Evolutionary conservation across 2,797 vertebrate species (phyloP).

Genomic region (Ceyx erithaca): DNA sequence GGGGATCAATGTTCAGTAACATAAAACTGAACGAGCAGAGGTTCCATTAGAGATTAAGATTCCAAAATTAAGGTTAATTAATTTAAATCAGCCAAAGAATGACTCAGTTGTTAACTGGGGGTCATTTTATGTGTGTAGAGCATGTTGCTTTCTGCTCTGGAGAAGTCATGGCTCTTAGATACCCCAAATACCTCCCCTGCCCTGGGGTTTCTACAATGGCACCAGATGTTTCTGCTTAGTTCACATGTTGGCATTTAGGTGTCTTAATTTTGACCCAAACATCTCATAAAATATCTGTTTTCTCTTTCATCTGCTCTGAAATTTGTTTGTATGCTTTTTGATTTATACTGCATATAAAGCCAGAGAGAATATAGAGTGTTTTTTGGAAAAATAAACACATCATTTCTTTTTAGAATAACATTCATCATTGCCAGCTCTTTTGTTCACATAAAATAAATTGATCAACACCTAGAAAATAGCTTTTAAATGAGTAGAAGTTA

Average conservation of each 20-base stretch:
- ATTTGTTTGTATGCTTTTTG: background rate
- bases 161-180: background rate
- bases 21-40: background rate
- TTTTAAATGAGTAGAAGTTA: background rate
- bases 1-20: background rate
- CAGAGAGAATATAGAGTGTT: background rate
- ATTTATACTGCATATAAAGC: background rate
- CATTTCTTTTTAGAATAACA: background rate
- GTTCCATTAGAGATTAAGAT: constrained; percentile 17
- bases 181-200: background rate
- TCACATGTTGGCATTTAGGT: background rate
- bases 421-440: background rate
- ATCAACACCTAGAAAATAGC: background rate
- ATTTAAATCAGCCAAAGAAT: constrained; percentile 24
- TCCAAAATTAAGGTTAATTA: constrained; percentile 45
- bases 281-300: background rate
- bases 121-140: background rate
- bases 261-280: background rate
- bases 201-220: background rate
- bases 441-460: background rate
- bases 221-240: background rate
- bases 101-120: background rate
- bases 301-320: background rate
- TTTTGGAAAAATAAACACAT: background rate
- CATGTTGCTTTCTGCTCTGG: background rate